phyloP scores from a whole-genome alignment of 23 tunicate genomes.

The Clavelina lepadiformis region DNA sequence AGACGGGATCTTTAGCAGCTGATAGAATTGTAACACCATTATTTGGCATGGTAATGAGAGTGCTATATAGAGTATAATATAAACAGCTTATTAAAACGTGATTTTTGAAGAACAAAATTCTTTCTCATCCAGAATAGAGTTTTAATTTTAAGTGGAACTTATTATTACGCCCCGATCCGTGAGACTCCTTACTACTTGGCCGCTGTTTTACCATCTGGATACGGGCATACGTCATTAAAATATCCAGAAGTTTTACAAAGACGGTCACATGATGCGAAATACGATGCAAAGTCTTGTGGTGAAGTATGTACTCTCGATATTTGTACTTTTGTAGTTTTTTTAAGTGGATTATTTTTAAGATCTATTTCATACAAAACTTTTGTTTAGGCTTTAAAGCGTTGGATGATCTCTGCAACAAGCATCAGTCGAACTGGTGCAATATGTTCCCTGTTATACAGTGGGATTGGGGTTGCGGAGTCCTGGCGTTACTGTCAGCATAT shows the following conservation, averaged over 20 bases:
- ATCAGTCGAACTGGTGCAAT: slow-evolving; percentile 54
- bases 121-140: slow-evolving; percentile 23
- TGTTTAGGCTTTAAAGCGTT: slow-evolving; percentile 21
- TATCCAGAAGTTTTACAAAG: slow-evolving; percentile 15
- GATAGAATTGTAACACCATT: slow-evolving; percentile 12
- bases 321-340: background rate
- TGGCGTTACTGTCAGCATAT: slow-evolving; percentile 60
- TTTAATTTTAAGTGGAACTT: slow-evolving; percentile 9
- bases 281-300: slow-evolving; percentile 39
- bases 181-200: slow-evolving; percentile 61
- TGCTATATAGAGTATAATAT: background rate
- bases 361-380: background rate
- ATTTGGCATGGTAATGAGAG: slow-evolving; percentile 22
- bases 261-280: slow-evolving; percentile 21
- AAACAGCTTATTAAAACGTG: too few relatives aligned
- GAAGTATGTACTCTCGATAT: too few relatives aligned
- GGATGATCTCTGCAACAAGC: background rate
- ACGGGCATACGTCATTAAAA: slow-evolving; percentile 58
- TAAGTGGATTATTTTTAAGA: background rate
- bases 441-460: slow-evolving; percentile 51
- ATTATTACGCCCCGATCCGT: slow-evolving; percentile 44
- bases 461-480: slow-evolving; percentile 24
- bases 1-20: background rate
- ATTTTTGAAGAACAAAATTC: too few relatives aligned
- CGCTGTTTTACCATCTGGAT: slow-evolving; percentile 42